Evolutionary conservation across 1,140 invertebrate genomes (phyloP), one percentile per base, ranked within the genome.

Genomic region (Eueides isabella): DNA sequence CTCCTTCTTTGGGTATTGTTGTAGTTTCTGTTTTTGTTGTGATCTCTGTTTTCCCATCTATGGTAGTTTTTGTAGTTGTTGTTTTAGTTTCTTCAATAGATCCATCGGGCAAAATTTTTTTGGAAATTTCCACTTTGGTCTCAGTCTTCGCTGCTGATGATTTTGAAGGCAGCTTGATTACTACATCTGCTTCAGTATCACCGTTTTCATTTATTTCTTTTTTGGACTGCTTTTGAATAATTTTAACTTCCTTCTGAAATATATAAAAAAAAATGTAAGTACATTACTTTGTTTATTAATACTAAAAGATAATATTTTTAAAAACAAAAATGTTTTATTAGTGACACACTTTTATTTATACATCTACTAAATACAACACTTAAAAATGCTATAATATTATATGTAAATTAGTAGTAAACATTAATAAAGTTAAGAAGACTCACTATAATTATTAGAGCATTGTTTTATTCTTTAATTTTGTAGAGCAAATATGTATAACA

Each of bases 41-140:
- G 14, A 89, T 92, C 80, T 89, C 85, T 62, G 88, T 92, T 79
- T 85, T 90, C 14, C 91, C 91, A 76, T 93, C 88, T 68, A 85
- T 78, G 26, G 88, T 92, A 19, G 89, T 91, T 80, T 85, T 92
- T 55, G 91, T 93, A 73, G 80, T 93, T 19, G 90, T 93, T 19
- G 81, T 91, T 80, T 90, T 93, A 16, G 86, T 76, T 84, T 93
- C 91, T 77, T 93, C 85, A 28, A 90, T 67, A 16, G 85, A 80
- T 12, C 89, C 91, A 84, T 93, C 88, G 2, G 91, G 88, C 69
- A 91, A 83, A 75, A 79, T 73, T 82, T 86, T 90, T 76, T 89
- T 90, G n/a, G 78, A 76, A 61, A 92, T 85, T 80, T 92, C 89
- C n/a, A 93, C 90, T 76, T 86, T 86, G 38, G 90, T 93, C 78